Evolutionary conservation across 2,113 vertebrate species (phyloP), one percentile per base, ranked within the genome.

Genomic region (Halichoeres trimaculatus): DNA sequence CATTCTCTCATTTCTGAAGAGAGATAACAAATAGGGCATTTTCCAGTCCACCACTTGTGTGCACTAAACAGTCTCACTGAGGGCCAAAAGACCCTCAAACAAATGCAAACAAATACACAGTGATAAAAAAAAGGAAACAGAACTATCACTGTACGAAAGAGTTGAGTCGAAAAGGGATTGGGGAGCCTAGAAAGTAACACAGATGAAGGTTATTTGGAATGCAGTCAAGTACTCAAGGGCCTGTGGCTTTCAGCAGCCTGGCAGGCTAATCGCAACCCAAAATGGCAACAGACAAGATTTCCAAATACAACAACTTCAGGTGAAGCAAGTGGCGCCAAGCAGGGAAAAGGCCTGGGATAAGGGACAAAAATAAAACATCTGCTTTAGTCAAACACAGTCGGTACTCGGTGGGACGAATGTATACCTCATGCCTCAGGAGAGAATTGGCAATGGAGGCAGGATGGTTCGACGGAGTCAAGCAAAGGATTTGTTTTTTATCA

Each of bases 141-240:
- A 80, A 54, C 65, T 66, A 71, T 62, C 55, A 59, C 50, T 70
- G 74, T 24, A 55, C 63, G 57, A 73, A 30, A 55, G 69, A 47
- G 53, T 48, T 17, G 40, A 71, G 60, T 22, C 52, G 20, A 54
- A 17, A 20, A 67, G 23, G 36, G 19, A 47, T n/a, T 1, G n/a
- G 45, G 19, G 22, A 1, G 4, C 3, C 3, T 65, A 19, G 22
- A 74, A 73, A 68, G 36, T 54, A 68, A 74, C 48, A 52, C 26
- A 71, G 48, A 34, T 23, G 47, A 64, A 23, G 36, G 47, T 83
- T 48, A 85, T 85, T 85, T 81, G 70, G 75, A 85, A 81, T 73
- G 62, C 72, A 85, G 56, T 78, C 62, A 72, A 83, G 76, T 75
- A 70, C 73, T 83, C 60, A 61, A 68, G 67, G 69, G 36, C 62